phyloP scores from a whole-genome alignment of 2,888 invertebrate genomes.

The Arctia plantaginis region DNA sequence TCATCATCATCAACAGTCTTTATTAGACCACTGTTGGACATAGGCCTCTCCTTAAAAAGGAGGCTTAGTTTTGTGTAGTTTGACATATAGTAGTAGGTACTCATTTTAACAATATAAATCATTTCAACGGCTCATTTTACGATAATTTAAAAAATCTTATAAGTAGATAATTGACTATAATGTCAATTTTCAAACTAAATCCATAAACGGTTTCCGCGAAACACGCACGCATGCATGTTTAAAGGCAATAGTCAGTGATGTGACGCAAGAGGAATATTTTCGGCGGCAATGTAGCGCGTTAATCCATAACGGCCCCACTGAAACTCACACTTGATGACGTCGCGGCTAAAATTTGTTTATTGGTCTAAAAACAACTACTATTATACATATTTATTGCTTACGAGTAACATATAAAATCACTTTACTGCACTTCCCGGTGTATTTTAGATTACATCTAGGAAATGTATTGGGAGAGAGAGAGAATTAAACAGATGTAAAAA shows the following conservation, averaged over 20 bases:
- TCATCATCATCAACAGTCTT: too few species aligned
- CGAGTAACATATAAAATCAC: slow-evolving; percentile 39
- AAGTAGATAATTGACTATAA: background rate
- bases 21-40: too few species aligned
- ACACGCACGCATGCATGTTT: slow-evolving; percentile 59
- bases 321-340: slow-evolving; percentile 43
- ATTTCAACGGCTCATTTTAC: background rate
- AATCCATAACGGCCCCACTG: slow-evolving; percentile 58
- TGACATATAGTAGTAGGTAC: too few species aligned
- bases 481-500: background rate
- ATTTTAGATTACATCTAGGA: slow-evolving; percentile 38
- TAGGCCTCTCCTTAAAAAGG: too few species aligned
- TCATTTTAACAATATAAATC: background rate
- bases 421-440: slow-evolving; percentile 47
- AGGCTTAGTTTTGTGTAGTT: too few species aligned
- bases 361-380: slow-evolving; percentile 6
- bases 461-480: slow-evolving; percentile 19
- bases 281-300: slow-evolving; percentile 56
- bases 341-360: slow-evolving; percentile 14
- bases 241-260: slow-evolving; percentile 56
- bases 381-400: slow-evolving; percentile 35
- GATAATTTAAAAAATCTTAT: background rate
- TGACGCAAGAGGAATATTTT: slow-evolving; percentile 67
- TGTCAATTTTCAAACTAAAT: slow-evolving; percentile 37
- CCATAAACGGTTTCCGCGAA: slow-evolving; percentile 49